phyloP scores from a whole-genome alignment of 2,113 vertebrate genomes.

The Helogale parvula region DNA sequence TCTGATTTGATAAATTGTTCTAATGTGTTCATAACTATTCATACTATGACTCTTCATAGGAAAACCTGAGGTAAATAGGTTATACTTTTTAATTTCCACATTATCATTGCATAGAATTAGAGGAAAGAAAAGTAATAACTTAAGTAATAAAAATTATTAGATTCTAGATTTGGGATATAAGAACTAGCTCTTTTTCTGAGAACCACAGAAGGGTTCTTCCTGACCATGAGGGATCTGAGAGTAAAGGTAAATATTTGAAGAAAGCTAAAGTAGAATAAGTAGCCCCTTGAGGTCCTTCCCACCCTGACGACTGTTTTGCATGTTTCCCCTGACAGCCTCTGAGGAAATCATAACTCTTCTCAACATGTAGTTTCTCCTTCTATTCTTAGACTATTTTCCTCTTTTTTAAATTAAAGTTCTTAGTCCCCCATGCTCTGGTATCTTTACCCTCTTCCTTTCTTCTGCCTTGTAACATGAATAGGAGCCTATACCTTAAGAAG shows the following conservation, averaged over 20 bases:
- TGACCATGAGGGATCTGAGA: background rate
- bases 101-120: background rate
- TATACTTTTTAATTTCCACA: constrained; percentile 4
- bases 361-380: background rate
- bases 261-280: background rate
- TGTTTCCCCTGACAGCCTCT: background rate
- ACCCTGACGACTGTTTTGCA: background rate
- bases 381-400: background rate
- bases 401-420: background rate
- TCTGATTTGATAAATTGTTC: constrained; percentile 28
- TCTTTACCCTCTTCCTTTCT: background rate
- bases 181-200: background rate
- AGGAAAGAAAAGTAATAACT: background rate
- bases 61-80: background rate
- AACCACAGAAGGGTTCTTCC: background rate
- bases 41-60: background rate
- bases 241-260: background rate
- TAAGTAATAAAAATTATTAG: background rate
- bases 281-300: no score
- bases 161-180: background rate
- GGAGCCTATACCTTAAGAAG: background rate
- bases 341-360: background rate
- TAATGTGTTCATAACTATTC: constrained; percentile 25
- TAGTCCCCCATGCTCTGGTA: background rate
- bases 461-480: background rate